Percentiles rank a stretch among this genome's conserved stretches.
These are phyloP conservation scores for Hymenopus coronatus DNA, from an alignment of 2,888 invertebrate genomes.

Conservation along the genomic window DNA sequence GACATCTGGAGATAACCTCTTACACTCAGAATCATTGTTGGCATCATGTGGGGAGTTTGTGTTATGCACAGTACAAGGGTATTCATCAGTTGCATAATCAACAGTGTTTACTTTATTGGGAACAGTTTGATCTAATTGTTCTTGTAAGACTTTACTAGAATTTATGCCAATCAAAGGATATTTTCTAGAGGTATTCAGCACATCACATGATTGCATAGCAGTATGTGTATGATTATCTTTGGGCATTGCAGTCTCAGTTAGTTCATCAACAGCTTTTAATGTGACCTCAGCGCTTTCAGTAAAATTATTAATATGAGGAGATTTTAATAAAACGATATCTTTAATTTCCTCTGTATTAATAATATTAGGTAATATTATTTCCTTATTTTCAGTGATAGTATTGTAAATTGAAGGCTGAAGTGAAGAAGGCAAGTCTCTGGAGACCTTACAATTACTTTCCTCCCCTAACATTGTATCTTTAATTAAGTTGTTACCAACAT, in stretches of 20 bases:
- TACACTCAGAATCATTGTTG: neutral
- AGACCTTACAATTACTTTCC: neutral
- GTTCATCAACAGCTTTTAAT: no score
- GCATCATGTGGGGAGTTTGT: neutral
- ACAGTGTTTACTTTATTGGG: neutral
- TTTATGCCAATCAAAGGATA: neutral
- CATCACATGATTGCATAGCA: neutral
- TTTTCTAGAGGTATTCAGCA: neutral
- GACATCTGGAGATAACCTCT: neutral
- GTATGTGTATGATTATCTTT: neutral
- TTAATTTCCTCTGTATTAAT: neutral
- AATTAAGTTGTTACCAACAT: neutral
- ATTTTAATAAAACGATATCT: neutral
- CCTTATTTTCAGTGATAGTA: neutral
- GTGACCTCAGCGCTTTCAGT: no score
- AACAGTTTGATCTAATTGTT: neutral
- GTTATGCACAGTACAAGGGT: neutral
- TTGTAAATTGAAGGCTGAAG: neutral
- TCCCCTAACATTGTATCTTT: neutral
- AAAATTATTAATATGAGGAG: neutral
- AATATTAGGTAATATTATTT: neutral
- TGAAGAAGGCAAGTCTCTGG: neutral
- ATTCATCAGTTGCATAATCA: neutral
- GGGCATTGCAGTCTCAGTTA: no score
- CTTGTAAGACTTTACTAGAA: neutral